Conservation (phyloP, 2,888 invertebrate species). For the Drosophila ustulata region DNA sequence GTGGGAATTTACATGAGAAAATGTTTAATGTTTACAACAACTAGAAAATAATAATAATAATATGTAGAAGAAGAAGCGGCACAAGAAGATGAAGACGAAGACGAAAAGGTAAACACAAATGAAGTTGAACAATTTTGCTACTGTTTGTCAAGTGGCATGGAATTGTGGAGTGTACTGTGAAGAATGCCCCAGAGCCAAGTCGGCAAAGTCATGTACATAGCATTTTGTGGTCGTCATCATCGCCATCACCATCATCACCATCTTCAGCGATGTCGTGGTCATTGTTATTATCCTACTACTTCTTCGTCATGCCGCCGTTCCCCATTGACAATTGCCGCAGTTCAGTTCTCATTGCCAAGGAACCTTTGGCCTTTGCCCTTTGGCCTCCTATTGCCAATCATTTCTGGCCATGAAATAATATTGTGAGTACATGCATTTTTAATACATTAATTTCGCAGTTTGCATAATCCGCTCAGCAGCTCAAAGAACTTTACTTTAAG, state of each 20-base stretch:
- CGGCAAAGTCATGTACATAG: conserved; percentile 51
- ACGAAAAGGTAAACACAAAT: conserved; percentile 54
- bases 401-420: conserved; percentile 48
- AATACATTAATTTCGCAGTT: conserved; percentile 55
- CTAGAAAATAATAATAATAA: conserved; percentile 48
- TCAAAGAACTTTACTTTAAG: neutral
- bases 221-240: conserved; percentile 58
- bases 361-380: conserved; percentile 19
- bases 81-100: conserved; percentile 19
- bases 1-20: conserved; percentile 73
- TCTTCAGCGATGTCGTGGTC: conserved; percentile 13
- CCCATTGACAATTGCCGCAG: conserved; percentile 41
- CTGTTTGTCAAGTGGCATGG: conserved; percentile 57
- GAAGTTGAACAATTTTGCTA: conserved; percentile 74
- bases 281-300: conserved; percentile 38
- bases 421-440: conserved; percentile 45
- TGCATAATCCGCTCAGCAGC: conserved; percentile 28
- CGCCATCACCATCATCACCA: conserved; percentile 3
- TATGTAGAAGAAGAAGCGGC: neutral
- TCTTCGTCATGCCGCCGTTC: conserved; percentile 35
- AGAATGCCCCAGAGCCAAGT: conserved; percentile 49
- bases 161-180: conserved; percentile 24
- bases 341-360: conserved; percentile 16
- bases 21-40: conserved; percentile 54
- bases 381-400: conserved; percentile 30